Conservation (phyloP, 2,888 invertebrate genomes). For the Disparrhopalites patrizii region DNA sequence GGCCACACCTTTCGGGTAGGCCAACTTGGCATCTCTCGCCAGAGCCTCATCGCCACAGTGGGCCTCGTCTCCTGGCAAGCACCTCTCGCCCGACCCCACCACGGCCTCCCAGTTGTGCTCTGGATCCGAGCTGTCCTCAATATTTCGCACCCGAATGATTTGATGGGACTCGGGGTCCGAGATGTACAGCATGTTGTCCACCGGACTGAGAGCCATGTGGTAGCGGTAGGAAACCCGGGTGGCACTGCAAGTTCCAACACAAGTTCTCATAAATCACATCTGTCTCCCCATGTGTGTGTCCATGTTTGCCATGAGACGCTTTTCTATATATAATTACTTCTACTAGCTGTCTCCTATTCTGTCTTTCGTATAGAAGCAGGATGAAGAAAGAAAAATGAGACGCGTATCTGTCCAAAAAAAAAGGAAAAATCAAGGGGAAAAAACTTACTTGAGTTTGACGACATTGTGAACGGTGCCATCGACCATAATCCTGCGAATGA, state of each 20-base stretch:
- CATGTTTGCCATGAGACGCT: too few relatives aligned
- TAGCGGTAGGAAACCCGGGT: conserved; percentile 93
- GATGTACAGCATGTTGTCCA: conserved; percentile 89
- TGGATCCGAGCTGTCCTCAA: conserved; percentile 68
- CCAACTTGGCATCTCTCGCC: conserved; percentile 87
- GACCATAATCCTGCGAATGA: conserved; percentile 79
- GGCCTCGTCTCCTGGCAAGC: conserved; percentile 86
- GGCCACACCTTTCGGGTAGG: conserved; percentile 89
- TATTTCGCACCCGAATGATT: conserved; percentile 79
- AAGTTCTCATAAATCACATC: too few relatives aligned
- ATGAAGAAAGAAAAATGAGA: background rate
- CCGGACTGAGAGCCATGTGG: conserved; percentile 91
- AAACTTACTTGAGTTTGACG: conserved; percentile 72
- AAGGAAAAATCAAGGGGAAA: background rate
- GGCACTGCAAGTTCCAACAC: conserved; percentile 61
- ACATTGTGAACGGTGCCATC: conserved; percentile 78
- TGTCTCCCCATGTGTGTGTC: too few relatives aligned
- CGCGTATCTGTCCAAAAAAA: too few relatives aligned
- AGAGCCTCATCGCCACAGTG: conserved; percentile 94
- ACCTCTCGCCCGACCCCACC: conserved; percentile 91
- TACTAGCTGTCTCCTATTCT: background rate
- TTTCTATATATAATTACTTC: background rate
- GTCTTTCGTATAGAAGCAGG: background rate
- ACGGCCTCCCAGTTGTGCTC: conserved; percentile 92
- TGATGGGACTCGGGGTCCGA: conserved; percentile 95